Base-by-base conservation (phyloP, 2,797 vertebrate species). In the Hydrocynus forskahlii region DNA sequence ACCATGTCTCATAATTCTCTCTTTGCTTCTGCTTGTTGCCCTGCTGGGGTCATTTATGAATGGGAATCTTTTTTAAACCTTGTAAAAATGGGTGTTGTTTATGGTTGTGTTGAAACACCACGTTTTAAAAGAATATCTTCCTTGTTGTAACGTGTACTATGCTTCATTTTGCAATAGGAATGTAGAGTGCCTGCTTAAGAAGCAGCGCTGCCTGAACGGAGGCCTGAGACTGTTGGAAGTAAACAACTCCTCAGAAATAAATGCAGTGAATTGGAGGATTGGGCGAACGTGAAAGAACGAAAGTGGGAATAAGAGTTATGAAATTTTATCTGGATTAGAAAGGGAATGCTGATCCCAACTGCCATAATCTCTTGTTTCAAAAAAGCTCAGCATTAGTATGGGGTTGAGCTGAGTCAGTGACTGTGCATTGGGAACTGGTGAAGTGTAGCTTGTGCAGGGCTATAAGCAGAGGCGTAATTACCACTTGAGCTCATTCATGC, bases 311-410 rank as follows among this genome's bases (percentile, higher is more conserved):
- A 17, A 54, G 21, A 21, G 21, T 35, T 35, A 43, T 12, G 14
- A 68, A 60, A 52, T 75, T 50, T 63, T 68, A 52, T 68, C 62
- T 54, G 52, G 62, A 78, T 74, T 75, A 45, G 69, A 68, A 43
- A 52, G 55, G 74, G 48, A 72, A 35, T 40, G 4, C 7, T 68
- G 66, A 68, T 43, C 10, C 35, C 10, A 21, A n/a, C 19, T 43
- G 4, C 19, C 12, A 45, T 12, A 68, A 45, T 68, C 66, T 68
- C 1, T 45, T n/a, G 7, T 54, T 52, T 50, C 38, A 54, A 57
- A 38, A 64, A 17, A 62, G 54, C 16, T 19, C 35, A 40, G 66
- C 54, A 63, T 54, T 62, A 63, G 23, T 43, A 0, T 23, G 50
- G 62, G 43, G 23, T 5, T 21, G 50, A 63, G 35, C 8, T 21